These are phyloP conservation scores for Drosophila anceps DNA, from an alignment of 2,888 invertebrate species.

Conservation along the genomic window DNA sequence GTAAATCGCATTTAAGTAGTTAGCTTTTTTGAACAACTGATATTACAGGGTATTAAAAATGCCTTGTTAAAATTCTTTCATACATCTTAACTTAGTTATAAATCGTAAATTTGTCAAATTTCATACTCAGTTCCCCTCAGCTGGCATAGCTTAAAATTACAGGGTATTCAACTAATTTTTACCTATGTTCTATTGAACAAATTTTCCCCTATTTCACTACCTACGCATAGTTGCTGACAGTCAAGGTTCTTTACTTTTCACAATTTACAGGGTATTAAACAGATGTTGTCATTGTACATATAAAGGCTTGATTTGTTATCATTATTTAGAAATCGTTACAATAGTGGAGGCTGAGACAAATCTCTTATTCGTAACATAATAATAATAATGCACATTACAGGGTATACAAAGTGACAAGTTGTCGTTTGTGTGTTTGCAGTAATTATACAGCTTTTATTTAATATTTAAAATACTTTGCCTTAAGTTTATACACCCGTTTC, in stretches of 20 bases:
- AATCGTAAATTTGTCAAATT: neutral
- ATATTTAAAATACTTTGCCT: neutral
- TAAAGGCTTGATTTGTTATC: conserved; percentile 3
- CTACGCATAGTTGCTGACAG: neutral
- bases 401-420: neutral
- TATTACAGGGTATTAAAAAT: neutral
- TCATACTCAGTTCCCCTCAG: neutral
- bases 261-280: neutral
- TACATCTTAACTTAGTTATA: too few relatives aligned
- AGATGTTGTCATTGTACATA: neutral
- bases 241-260: neutral
- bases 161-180: neutral
- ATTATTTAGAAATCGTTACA: neutral
- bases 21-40: neutral
- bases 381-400: neutral
- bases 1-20: neutral
- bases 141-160: neutral
- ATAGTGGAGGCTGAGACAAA: neutral
- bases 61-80: too few relatives aligned
- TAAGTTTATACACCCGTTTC: too few relatives aligned
- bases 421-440: neutral
- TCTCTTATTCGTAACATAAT: neutral
- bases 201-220: neutral
- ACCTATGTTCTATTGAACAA: neutral
- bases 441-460: neutral